Base-by-base conservation (phyloP, 2,113 vertebrate species). In the Elephantulus edwardii region DNA sequence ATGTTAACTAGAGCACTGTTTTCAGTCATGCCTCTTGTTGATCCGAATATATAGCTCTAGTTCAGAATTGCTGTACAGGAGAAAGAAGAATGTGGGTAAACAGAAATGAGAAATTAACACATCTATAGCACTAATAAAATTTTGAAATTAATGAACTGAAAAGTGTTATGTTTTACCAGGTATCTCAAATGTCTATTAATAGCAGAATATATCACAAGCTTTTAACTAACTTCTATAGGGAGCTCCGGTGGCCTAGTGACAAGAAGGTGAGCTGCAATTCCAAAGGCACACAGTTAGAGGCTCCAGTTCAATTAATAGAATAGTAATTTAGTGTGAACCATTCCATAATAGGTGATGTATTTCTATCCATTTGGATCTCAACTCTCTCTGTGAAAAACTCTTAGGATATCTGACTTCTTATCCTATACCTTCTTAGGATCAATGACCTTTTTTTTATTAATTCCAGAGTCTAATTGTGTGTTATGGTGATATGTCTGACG, bases 1-100 rank as follows among this genome's bases (percentile, higher is more conserved):
- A 52, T 22, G 33, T 42, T 79, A 33, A 54, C 12, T 35, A 40
- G 12, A 44, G 16, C 0, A 2, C 1, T 16, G 30, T 72, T 46
- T 33, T 66, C 20, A 60, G 11, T 14, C 1, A 0, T 13, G 0
- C 6, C 14, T 68, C 30, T 9, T 17, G 4, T 9, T 35, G 70
- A 56, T 35, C 46, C 7, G 4, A 16, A 0, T 9, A 6, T 38
- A 2, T 3, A n/a, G 19, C 16, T 17, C 16, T 20, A 4, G 0
- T 1, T 79, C 40, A 77, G 40, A 76, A 38, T 46, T 4, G 6
- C 2, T 28, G 11, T 2, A 5, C 52, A 33, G 22, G 5, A 62
- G 5, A 86, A 12, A 50, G 10, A 11, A 72, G n/a, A 19, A 22
- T 42, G 40, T 71, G 60, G 13, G 3, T 14, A 74, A 66, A 14